Evolutionary conservation across 2,888 invertebrate species (phyloP), one percentile per base, ranked within the genome.

Genomic region (Nemotelus nigrinus): DNA sequence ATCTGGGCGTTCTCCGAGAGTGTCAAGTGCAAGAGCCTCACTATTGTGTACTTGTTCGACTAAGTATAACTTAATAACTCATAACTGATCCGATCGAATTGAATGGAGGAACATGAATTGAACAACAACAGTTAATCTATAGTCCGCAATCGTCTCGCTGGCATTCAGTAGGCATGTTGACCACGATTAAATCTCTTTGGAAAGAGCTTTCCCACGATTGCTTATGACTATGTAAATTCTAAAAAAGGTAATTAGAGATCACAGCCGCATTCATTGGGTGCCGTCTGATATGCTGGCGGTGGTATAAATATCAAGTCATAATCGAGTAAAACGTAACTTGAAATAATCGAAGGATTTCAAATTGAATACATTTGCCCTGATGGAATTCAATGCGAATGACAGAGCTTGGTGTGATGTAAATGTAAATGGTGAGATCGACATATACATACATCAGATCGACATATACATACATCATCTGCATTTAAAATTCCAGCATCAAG

Each of bases 191-290:
- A n/a, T n/a, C n/a, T 8, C 58, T 10, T 65, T 7, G 44, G 65
- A 8, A 67, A 47, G n/a, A 63, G 58, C 53, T 79, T 79, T 77
- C 72, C 79, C 72, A 78, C 78, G 50, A 78, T 71, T 64, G 7
- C 60, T 43, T 64, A 67, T 76, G 78, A 77, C 77, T 76, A 77
- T 77, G 79, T 76, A 76, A 77, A 78, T 71, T 78, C 77, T 77
- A 75, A 63, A 80, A 78, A 80, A 78, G 78, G 78, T 72, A 77
- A 80, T 77, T 80, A 77, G 75, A 50, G 57, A 79, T 75, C 65
- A 67, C 41, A 70, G 76, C 70, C 67, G 75, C 77, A 79, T 77
- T 77, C 60, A 65, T 63, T 47, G 65, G 70, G 76, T 68, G 0
- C 25, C 25, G 25, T 25, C 1, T 25, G 25, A 58, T 44, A 3